Percentiles rank a stretch among this genome's conserved stretches.
Conservation (phyloP, 2,888 invertebrate species). For the Stenolophus ochropezus region DNA sequence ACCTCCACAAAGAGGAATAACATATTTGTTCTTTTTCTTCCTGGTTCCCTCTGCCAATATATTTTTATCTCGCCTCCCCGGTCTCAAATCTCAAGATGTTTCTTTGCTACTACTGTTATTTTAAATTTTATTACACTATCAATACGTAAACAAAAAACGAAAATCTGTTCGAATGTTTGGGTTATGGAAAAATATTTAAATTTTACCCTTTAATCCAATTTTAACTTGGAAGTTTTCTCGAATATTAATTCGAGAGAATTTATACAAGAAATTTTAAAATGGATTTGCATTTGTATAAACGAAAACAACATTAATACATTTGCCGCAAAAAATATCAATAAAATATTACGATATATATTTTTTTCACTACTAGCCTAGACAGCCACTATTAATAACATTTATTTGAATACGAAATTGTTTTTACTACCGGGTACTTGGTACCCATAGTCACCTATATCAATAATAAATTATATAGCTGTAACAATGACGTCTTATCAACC, state of each 20-base stretch:
- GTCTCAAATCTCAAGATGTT: constrained; percentile 12
- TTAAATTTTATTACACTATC: constrained; percentile 37
- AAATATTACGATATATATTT: no score
- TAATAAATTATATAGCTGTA: no score
- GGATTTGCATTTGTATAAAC: not conserved
- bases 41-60: not conserved
- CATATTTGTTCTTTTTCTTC: constrained; percentile 32
- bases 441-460: no score
- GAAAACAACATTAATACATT: no score
- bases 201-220: not conserved
- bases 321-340: no score
- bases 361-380: no score
- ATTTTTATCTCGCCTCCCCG: constrained; percentile 17
- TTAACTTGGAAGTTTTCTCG: not conserved
- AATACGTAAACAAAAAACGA: not conserved
- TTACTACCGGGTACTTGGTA: no score
- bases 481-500: no score
- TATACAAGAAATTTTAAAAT: not conserved
- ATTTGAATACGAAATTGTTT: no score
- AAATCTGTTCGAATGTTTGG: not conserved
- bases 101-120: not conserved
- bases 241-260: not conserved
- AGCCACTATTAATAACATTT: no score
- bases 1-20: constrained; percentile 29
- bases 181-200: not conserved